Base-by-base conservation (phyloP, 2,797 vertebrate species). In the Gobio occitaniae region DNA sequence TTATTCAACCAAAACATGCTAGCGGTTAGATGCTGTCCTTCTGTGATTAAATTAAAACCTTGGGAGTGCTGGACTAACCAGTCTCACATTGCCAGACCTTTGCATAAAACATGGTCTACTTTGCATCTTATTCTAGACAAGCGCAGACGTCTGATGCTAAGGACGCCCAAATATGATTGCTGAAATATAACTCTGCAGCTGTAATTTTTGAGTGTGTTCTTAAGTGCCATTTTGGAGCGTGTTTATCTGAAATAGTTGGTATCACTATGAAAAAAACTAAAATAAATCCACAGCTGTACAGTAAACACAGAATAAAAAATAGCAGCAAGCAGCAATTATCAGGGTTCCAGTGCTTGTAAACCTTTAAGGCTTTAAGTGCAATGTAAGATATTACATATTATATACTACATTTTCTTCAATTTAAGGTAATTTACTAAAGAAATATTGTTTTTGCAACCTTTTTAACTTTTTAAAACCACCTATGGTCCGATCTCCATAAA, bases 1-100 rank as follows among this genome's bases (percentile, higher is more conserved):
- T 59, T 41, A 56, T 15, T 70, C 61, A 44, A 59, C 72, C 15
- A 74, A 71, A 74, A 38, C 70, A 79, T 50, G 38, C 36, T 36
- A 13, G 19, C 41, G 63, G 68, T 59, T 16, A 79, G 25, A 61
- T 61, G 65, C 65, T 19, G 54, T 38, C 7, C 25, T 61, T 77
- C 36, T 17, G 38, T 38, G 11, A 56, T 56, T 54, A 38, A 76
- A 38, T 76, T 32, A 38, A 44, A 7, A 76, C 11, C 3, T n/a
- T 76, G 32, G 32, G 52, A n/a, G 19, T 36, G 19, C 50, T 54
- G 17, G 50, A 61, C 21, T 78, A 17, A 61, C 21, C 4, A 29
- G 56, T 25, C 21, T 41, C 15, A 17, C 4, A 16, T 47, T 25
- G 8, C n/a, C 21, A 61, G 21, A 61, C 38, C 4, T 61, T 61